Base-by-base conservation (phyloP, 92 coral and sea anemone genomes). In the Actinernus sp. region DNA sequence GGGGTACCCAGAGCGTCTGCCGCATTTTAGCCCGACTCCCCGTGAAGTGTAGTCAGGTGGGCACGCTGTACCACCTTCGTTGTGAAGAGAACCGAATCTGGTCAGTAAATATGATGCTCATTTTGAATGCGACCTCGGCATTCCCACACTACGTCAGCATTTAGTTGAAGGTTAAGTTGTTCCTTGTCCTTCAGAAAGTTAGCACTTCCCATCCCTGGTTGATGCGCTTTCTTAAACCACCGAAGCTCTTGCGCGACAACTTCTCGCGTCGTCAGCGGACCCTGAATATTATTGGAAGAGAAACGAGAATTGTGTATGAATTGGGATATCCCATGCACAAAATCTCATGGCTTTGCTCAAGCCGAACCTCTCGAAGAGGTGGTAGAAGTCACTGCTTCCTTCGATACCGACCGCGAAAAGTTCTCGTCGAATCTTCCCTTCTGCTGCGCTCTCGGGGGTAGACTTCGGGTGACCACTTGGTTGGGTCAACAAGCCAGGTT, bases 371-470 rank as follows among this genome's bases (percentile, higher is more conserved):
- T 71, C 70, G 10, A 78, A 60, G 31, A 78, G 63, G 32, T 12
- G 39, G 31, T 79, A 50, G 55, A 69, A 59, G 79, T 33, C 79
- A 69, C 61, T 72, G 14, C n/a, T n/a, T n/a, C n/a, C n/a, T n/a
- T n/a, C n/a, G n/a, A n/a, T n/a, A n/a, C n/a, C n/a, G n/a, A n/a
- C n/a, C n/a, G n/a, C n/a, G n/a, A n/a, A n/a, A n/a, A n/a, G n/a
- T n/a, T n/a, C n/a, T n/a, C n/a, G n/a, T n/a, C n/a, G n/a, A n/a
- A n/a, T n/a, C n/a, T n/a, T n/a, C n/a, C n/a, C n/a, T n/a, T n/a
- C n/a, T n/a, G n/a, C 40, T 21, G 46, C 49, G 58, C 21, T 71
- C 31, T 32, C 36, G 48, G 13, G 73, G 59, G 71, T 58, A 46
- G 46, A 72, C 47, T 23, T 72, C 45, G 3, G 19, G 31, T 19